A percentile compares a stretch with the other conserved stretches of the same genome.
These are phyloP conservation scores for Drosophila serrata DNA, from an alignment of 1,140 invertebrate species.

Conservation along the genomic window DNA sequence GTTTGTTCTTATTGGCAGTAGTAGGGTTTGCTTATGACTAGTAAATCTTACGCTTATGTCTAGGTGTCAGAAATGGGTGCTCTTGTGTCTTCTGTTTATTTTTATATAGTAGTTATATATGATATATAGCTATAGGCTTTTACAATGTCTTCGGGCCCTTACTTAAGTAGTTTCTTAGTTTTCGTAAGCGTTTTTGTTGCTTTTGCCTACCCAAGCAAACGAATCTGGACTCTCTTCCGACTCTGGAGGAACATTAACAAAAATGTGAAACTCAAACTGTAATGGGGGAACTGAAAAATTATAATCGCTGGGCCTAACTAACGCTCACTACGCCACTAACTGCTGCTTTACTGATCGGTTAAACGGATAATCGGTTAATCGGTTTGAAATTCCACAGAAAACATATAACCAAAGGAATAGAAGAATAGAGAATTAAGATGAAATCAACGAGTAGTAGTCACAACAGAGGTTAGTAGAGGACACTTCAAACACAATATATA, in stretches of 20 bases:
- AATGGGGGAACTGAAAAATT: constrained; percentile 34
- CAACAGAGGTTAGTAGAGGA: constrained; percentile 78
- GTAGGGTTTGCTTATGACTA: constrained; percentile 54
- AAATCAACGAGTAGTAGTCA: constrained; percentile 68
- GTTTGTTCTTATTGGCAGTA: constrained; percentile 85
- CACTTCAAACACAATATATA: constrained; percentile 76
- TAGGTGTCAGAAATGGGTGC: constrained; percentile 77
- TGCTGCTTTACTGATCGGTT: constrained; percentile 50
- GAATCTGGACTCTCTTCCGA: constrained; percentile 58
- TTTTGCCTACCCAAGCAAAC: constrained; percentile 82
- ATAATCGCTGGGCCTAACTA: constrained; percentile 42
- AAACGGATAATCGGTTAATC: constrained; percentile 15
- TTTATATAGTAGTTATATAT: constrained; percentile 36
- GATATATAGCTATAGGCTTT: constrained; percentile 34
- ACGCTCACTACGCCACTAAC: constrained; percentile 48
- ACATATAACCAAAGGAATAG: constrained; percentile 20
- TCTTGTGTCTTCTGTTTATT: constrained; percentile 76
- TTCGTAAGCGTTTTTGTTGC: constrained; percentile 45
- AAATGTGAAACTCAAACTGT: constrained; percentile 40
- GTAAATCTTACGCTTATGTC: constrained; percentile 13
- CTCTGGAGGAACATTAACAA: constrained; percentile 49
- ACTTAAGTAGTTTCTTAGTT: constrained; percentile 39
- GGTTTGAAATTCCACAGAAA: constrained; percentile 16
- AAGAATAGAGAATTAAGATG: constrained; percentile 30
- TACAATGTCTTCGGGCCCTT: constrained; percentile 42